Percentiles rank a stretch among this genome's conserved stretches.
Conservation (phyloP, 2,888 invertebrate genomes). For the Creontiades dilutus region DNA sequence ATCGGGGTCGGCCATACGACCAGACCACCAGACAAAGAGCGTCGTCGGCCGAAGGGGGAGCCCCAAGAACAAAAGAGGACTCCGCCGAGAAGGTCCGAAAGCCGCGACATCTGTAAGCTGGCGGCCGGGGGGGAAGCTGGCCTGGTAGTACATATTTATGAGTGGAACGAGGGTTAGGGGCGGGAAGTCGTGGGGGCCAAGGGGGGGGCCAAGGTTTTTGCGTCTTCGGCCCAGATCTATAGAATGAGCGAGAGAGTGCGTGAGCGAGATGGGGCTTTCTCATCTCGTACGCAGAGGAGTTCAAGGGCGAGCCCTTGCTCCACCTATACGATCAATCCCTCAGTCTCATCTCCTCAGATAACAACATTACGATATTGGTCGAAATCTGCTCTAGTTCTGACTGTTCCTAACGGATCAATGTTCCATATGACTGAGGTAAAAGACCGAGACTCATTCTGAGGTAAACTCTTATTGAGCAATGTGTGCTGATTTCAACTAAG, state of each 20-base stretch:
- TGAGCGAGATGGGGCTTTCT: slow-evolving; percentile 38
- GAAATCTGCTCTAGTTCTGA: too few relatives aligned
- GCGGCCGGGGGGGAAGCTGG: slow-evolving; percentile 1
- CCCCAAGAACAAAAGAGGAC: slow-evolving; percentile 48
- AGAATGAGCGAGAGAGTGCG: slow-evolving; percentile 50
- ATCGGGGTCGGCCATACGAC: slow-evolving; percentile 43
- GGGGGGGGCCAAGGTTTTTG: slow-evolving; percentile 58
- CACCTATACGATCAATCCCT: slow-evolving; percentile 51
- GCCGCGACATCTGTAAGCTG: slow-evolving; percentile 60
- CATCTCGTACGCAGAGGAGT: slow-evolving; percentile 56
- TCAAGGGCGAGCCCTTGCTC: slow-evolving; percentile 62
- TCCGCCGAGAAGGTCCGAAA: slow-evolving; percentile 46
- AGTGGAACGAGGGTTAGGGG: slow-evolving; percentile 26
- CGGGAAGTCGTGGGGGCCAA: not conserved
- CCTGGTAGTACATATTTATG: slow-evolving; percentile 57
- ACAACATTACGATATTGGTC: too few relatives aligned
- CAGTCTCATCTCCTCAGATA: not conserved
- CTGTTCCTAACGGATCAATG: too few relatives aligned
- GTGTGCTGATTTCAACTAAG: too few relatives aligned
- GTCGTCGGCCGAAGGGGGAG: slow-evolving; percentile 14
- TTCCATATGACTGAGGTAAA: too few relatives aligned
- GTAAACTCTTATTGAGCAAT: too few relatives aligned
- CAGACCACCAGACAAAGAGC: slow-evolving; percentile 53
- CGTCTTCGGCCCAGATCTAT: slow-evolving; percentile 64
- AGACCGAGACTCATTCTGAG: too few relatives aligned